Evolutionary conservation across 2,113 vertebrate species (phyloP).

Genomic region (Pao palembangensis): DNA sequence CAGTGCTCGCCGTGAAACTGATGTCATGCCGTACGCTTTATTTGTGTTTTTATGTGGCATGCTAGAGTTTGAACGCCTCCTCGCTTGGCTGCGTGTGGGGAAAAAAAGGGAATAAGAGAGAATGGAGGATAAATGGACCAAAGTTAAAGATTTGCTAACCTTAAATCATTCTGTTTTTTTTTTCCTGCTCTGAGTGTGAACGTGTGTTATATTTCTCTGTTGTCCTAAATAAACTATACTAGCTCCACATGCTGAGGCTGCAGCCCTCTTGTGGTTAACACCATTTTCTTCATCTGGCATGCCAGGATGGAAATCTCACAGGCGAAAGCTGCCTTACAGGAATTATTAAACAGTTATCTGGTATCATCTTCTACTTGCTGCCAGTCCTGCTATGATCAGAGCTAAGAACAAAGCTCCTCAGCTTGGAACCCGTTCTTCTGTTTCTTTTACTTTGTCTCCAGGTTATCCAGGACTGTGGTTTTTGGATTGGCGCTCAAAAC

Average conservation of each 20-base stretch:
- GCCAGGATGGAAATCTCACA: not conserved
- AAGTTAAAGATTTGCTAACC: constrained; percentile 25
- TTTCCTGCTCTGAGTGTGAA: not conserved
- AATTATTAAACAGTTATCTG: constrained; percentile 8
- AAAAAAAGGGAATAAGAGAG: not conserved
- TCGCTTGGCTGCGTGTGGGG: not conserved
- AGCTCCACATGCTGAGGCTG: constrained; percentile 2
- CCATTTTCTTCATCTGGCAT: constrained; percentile 15
- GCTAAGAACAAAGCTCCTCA: constrained; percentile 14
- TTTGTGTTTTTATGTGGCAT: constrained; percentile 2
- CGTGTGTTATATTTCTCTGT: constrained; percentile 4
- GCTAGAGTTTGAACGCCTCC: constrained; percentile 10
- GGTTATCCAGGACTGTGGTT: constrained; percentile 23
- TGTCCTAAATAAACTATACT: constrained; percentile 5
- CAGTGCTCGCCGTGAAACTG: too few relatives aligned
- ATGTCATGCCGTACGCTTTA: not conserved
- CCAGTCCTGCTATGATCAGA: constrained; percentile 8
- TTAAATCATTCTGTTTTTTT: not conserved
- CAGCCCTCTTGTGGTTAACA: constrained; percentile 43
- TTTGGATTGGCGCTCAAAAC: constrained; percentile 25
- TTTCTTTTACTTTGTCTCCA: constrained; percentile 36
- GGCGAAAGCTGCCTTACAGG: constrained; percentile 8
- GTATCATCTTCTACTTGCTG: not conserved
- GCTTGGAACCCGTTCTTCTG: constrained; percentile 4
- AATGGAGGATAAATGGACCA: not conserved